Percentiles rank a stretch among this genome's conserved stretches.
These are phyloP conservation scores for Smittia aterrima DNA, from an alignment of 2,888 invertebrate species.

Conservation along the genomic window DNA sequence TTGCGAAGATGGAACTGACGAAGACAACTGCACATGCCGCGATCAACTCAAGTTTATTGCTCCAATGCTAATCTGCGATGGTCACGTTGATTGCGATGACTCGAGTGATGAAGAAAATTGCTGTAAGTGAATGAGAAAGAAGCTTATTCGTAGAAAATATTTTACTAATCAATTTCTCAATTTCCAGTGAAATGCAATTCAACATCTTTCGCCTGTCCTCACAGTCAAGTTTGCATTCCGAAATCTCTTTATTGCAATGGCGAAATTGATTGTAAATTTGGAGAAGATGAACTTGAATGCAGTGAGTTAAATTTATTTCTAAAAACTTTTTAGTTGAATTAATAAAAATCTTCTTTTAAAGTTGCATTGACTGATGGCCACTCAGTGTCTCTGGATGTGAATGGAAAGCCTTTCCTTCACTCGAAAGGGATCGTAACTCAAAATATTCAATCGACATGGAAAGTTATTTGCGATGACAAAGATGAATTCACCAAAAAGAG, in stretches of 20 bases:
- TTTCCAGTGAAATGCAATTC: slow-evolving; percentile 59
- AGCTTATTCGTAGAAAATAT: slow-evolving; percentile 3
- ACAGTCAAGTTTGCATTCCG: slow-evolving; percentile 65
- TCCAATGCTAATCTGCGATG: slow-evolving; percentile 69
- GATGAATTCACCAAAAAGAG: slow-evolving; percentile 46
- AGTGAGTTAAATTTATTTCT: slow-evolving; percentile 57
- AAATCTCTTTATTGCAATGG: slow-evolving; percentile 64
- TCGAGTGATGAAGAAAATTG: slow-evolving; percentile 73
- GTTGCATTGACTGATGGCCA: slow-evolving; percentile 68
- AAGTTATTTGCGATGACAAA: slow-evolving; percentile 61
- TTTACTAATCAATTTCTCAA: background rate
- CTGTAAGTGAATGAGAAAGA: slow-evolving; percentile 56
- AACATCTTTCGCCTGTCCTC: slow-evolving; percentile 63
- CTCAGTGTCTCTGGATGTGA: slow-evolving; percentile 60
- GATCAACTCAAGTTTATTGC: slow-evolving; percentile 60
- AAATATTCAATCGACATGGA: slow-evolving; percentile 64
- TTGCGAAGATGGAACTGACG: slow-evolving; percentile 82
- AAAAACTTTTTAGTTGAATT: background rate
- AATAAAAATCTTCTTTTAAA: slow-evolving; percentile 49
- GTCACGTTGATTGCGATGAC: slow-evolving; percentile 70
- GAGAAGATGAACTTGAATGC: slow-evolving; percentile 78
- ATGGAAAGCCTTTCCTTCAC: slow-evolving; percentile 61
- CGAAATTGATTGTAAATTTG: slow-evolving; percentile 61
- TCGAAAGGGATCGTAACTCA: slow-evolving; percentile 64
- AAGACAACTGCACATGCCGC: slow-evolving; percentile 68